Base-by-base conservation (phyloP, 1,140 invertebrate species). In the Araneus ventricosus region DNA sequence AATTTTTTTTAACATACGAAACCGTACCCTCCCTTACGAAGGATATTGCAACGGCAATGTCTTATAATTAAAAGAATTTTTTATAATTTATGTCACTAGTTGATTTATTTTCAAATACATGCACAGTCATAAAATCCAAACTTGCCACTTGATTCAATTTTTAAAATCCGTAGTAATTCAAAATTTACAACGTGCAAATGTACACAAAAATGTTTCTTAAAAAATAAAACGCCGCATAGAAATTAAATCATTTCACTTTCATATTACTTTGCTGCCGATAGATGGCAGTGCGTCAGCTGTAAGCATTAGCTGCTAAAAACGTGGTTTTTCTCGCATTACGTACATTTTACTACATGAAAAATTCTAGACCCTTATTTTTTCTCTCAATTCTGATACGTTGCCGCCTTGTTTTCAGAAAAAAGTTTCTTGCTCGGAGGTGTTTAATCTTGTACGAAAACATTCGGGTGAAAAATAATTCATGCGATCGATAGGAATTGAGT, bases 221-320 rank as follows among this genome's bases (percentile, higher is more conserved):
- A 52, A 52, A 52, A 52, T 17, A 52, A 52, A 52, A 52, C 45
- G 45, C 45, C 14, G 41, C 41, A 45, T 52, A 52, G 17, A 52
- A 14, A 52, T 52, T 52, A 52, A 8, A 52, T 52, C 45, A 52
- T 52, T 52, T 52, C 45, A 67, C 8, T 2, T 24, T 61, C 59
- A 67, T 67, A 14, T 67, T 41, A 84, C 52, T n/a, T 45, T 45
- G 14, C 22, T 84, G 27, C 82, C 82, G 41, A 84, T 27, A 84
- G 82, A 84, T 45, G 52, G 52, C 82, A 84, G 82, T 30, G 30
- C 70, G 4, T 22, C 17, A 34, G 14, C 70, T 20, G 30, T 30
- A 37, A 20, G 20, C 3, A 34, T 34, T 17, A 34, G 70, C 30
- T 6, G 14, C 30, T 75, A 24, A 75, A 75, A 75, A 75, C 70